A percentile compares a stretch with the other conserved stretches of the same genome.
Conservation (phyloP, 2,797 vertebrate species). For the Paguma larvata region DNA sequence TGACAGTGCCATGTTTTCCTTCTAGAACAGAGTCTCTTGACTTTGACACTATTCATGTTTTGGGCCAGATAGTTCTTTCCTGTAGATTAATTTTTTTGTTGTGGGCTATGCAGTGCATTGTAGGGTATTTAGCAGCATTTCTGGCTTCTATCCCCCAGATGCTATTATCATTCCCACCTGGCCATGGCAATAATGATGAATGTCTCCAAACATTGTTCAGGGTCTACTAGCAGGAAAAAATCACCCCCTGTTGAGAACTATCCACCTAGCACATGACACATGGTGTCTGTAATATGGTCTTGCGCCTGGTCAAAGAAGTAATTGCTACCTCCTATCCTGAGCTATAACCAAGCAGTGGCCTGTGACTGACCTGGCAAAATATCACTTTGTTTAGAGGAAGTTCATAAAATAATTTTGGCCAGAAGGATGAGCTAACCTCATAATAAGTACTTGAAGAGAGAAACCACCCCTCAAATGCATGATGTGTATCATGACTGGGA, state of each 20-base stretch:
- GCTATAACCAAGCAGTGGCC: not conserved
- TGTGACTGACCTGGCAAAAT: not conserved
- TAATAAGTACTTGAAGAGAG: not conserved
- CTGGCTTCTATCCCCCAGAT: not conserved
- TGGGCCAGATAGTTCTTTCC: not conserved
- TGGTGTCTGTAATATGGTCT: not conserved
- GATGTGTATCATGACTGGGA: not conserved
- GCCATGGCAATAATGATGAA: not conserved
- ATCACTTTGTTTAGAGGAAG: not conserved
- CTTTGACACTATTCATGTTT: not conserved
- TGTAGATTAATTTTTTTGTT: not conserved
- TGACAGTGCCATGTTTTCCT: not conserved
- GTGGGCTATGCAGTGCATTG: not conserved
- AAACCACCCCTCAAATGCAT: not conserved
- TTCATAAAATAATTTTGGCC: not conserved
- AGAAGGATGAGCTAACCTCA: not conserved
- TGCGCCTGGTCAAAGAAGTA: not conserved
- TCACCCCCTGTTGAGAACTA: not conserved
- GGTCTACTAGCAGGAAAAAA: not conserved
- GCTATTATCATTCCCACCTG: not conserved
- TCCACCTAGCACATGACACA: not conserved
- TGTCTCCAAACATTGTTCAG: not conserved
- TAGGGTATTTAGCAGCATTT: not conserved
- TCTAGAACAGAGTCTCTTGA: not conserved
- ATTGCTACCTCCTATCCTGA: not conserved